A percentile compares a stretch with the other conserved stretches of the same genome.
Conservation (phyloP, 2,888 invertebrate genomes). For the Andrena marginata region DNA sequence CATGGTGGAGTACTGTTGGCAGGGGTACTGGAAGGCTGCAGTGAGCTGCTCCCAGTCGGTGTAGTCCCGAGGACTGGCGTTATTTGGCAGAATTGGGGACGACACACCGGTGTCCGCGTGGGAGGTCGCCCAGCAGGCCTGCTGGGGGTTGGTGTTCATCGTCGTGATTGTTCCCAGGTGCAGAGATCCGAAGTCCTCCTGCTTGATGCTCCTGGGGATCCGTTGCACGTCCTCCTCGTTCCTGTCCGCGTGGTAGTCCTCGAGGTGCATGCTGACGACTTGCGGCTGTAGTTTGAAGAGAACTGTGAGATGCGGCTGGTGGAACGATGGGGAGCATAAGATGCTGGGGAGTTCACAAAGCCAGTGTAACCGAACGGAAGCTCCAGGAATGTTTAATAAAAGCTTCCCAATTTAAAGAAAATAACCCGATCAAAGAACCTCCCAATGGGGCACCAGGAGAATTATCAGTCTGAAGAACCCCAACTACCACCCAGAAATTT, state of each 20-base stretch:
- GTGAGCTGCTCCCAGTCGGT: conserved; percentile 78
- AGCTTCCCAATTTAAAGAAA: no score
- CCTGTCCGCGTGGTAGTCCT: conserved; percentile 69
- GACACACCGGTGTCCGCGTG: conserved; percentile 63
- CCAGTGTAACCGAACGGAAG: no score
- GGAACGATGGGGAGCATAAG: not conserved
- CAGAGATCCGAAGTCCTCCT: conserved; percentile 48
- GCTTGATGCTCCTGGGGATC: conserved; percentile 40
- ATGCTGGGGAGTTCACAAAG: no score
- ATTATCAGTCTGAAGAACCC: not conserved
- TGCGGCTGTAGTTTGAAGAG: conserved; percentile 22
- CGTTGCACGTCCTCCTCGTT: conserved; percentile 68
- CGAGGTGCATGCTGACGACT: conserved; percentile 73
- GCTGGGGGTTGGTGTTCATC: conserved; percentile 50
- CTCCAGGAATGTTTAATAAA: no score
- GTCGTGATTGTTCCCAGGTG: conserved; percentile 51
- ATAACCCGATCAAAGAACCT: no score
- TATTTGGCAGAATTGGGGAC: conserved; percentile 59
- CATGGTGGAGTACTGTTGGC: conserved; percentile 44
- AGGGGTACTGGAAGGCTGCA: conserved; percentile 76
- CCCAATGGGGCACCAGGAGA: no score
- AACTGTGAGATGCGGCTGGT: conserved; percentile 25
- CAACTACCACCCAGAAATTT: not conserved
- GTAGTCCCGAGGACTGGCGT: conserved; percentile 65
- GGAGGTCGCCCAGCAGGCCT: conserved; percentile 73